Conservation (phyloP, 2,113 vertebrate species). For the Silurus meridionalis region DNA sequence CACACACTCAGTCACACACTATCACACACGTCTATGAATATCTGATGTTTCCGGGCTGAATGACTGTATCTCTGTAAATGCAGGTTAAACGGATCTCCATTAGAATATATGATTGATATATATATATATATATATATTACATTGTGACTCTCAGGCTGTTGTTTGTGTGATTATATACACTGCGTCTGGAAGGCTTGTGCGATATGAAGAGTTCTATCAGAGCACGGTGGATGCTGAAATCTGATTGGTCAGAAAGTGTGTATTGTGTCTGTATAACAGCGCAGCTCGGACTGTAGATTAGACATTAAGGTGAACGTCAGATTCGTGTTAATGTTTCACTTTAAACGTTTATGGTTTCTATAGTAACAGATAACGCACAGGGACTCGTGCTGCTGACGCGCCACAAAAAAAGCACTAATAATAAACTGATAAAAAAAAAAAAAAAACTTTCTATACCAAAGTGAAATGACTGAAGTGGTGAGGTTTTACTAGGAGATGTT, state of each 20-base stretch:
- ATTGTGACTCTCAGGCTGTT: not conserved
- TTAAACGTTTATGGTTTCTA: not conserved
- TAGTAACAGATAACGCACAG: not conserved
- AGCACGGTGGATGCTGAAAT: not conserved
- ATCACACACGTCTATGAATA: not conserved
- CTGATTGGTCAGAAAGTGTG: not conserved
- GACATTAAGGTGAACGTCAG: not conserved
- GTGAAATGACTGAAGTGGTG: not conserved
- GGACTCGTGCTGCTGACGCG: not conserved
- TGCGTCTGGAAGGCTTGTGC: not conserved
- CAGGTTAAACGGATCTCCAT: slow-evolving; percentile 4
- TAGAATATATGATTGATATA: not conserved
- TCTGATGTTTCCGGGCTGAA: not conserved
- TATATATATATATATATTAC: no score
- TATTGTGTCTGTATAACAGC: not conserved
- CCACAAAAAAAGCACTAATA: not conserved
- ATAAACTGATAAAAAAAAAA: not conserved
- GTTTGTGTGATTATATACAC: not conserved
- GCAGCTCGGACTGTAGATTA: not conserved
- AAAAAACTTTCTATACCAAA: not conserved
- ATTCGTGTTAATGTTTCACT: not conserved
- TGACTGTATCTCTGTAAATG: not conserved
- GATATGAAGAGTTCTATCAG: not conserved
- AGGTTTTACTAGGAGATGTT: not conserved
- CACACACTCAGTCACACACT: no score